phyloP scores from a whole-genome alignment of 2,797 vertebrate genomes.

The Pampus argenteus region DNA sequence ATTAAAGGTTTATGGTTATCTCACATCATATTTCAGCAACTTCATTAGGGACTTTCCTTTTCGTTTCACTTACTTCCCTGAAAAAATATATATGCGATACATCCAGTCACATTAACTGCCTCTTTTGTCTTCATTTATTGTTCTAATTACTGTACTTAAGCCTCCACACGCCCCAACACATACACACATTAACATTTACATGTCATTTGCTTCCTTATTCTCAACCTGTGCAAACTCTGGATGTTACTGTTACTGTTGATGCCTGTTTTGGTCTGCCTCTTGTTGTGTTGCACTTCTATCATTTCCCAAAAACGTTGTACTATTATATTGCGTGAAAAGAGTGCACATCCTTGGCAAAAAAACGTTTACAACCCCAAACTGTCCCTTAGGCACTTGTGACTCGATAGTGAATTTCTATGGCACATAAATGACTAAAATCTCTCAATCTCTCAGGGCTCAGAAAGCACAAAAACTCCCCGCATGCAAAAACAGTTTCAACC shows the following conservation, averaged over 20 bases:
- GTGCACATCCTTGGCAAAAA: not conserved
- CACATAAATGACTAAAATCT: not conserved
- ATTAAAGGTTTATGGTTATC: slow-evolving; percentile 24
- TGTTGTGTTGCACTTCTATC: not conserved
- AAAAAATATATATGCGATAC: not conserved
- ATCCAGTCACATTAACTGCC: not conserved
- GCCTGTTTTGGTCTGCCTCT: not conserved
- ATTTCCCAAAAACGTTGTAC: not conserved
- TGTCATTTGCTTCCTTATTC: not conserved
- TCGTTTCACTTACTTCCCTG: not conserved
- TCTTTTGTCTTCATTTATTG: not conserved
- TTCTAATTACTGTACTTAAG: not conserved
- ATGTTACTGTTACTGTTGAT: too few relatives aligned
- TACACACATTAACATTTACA: too few relatives aligned
- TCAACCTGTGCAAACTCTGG: too few relatives aligned
- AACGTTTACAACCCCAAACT: not conserved
- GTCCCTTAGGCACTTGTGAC: not conserved
- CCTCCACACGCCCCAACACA: not conserved
- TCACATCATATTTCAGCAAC: slow-evolving; percentile 13
- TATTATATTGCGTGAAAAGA: not conserved
- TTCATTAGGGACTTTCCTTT: slow-evolving; percentile 37
- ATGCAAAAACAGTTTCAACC: not conserved
- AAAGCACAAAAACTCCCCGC: not conserved
- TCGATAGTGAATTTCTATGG: not conserved
- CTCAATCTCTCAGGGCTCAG: not conserved